Base-by-base conservation (phyloP, 1,140 invertebrate genomes). In the Linepithema humile region DNA sequence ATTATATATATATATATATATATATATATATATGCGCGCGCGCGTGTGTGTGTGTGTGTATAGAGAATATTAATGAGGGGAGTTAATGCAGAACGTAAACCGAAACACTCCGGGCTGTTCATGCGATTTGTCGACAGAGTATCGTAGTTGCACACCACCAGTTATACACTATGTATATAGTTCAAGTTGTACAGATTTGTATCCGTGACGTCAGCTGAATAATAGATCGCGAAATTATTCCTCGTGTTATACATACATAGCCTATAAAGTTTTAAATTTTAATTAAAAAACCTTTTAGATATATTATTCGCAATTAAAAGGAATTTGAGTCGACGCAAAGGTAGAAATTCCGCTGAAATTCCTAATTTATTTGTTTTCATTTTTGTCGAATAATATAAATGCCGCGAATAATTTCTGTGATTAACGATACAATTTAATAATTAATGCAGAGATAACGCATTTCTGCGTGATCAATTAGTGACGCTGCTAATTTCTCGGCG, bases 21-120 rank as follows among this genome's bases (percentile, higher is more conserved):
- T n/a, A n/a, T n/a, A n/a, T n/a, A n/a, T n/a, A n/a, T n/a, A n/a
- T n/a, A n/a, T n/a, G n/a, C n/a, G n/a, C n/a, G n/a, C n/a, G n/a
- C n/a, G n/a, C n/a, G n/a, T n/a, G n/a, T n/a, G n/a, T n/a, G n/a
- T n/a, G n/a, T n/a, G n/a, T n/a, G n/a, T n/a, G n/a, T n/a, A n/a
- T 48, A 80, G 50, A 12, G 38, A 80, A 80, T 80, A 69, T 80
- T 80, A 80, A 80, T 80, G 75, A 80, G 35, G n/a, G 17, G 48
- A 80, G 62, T 80, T 80, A 70, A 70, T 80, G 70, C 45, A 23
- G 17, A 70, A 43, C 64, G 26, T 80, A 55, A 70, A 55, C 35
- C 35, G 62, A 55, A 69, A 12, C 53, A 32, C 64, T 40, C 17
- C n/a, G 23, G 64, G 64, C 75, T 29, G 17, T 70, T 80, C 26